Conservation (phyloP, 2,888 invertebrate species). For the Lycaena phlaeas region DNA sequence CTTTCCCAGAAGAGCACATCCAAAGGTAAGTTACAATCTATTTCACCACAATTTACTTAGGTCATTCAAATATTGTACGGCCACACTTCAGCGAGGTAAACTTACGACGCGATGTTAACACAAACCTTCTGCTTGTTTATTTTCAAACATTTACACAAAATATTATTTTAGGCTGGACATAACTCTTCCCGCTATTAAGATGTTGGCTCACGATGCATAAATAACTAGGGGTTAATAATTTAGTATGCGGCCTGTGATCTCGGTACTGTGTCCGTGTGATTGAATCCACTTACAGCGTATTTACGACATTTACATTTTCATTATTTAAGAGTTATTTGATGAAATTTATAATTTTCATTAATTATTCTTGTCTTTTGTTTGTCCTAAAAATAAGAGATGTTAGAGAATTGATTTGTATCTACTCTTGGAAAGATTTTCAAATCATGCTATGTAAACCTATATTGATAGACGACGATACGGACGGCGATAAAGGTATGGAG, state of each 20-base stretch:
- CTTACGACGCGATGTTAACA: slow-evolving; percentile 46
- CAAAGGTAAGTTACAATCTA: slow-evolving; percentile 86
- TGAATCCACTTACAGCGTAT: slow-evolving; percentile 36
- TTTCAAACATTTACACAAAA: slow-evolving; percentile 68
- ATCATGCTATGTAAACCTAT: no score
- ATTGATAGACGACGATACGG: no score
- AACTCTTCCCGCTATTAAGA: slow-evolving; percentile 65
- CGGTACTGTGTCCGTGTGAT: slow-evolving; percentile 47
- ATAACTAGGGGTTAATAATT: slow-evolving; percentile 66
- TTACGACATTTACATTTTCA: background rate
- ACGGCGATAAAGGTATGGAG: no score
- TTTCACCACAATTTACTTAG: slow-evolving; percentile 48
- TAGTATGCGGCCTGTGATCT: slow-evolving; percentile 64
- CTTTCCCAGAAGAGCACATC: slow-evolving; percentile 98
- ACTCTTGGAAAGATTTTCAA: no score
- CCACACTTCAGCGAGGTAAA: slow-evolving; percentile 36
- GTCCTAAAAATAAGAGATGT: no score
- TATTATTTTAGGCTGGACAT: slow-evolving; percentile 71
- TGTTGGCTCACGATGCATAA: slow-evolving; percentile 68
- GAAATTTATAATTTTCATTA: no score
- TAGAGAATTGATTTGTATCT: no score
- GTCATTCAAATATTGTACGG: slow-evolving; percentile 45
- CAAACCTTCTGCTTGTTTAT: slow-evolving; percentile 45
- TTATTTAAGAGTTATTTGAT: background rate
- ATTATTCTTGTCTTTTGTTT: no score